Evolutionary conservation across 2,113 vertebrate genomes (phyloP), one percentile per base, ranked within the genome.

Genomic region (Hipposideros armiger): DNA sequence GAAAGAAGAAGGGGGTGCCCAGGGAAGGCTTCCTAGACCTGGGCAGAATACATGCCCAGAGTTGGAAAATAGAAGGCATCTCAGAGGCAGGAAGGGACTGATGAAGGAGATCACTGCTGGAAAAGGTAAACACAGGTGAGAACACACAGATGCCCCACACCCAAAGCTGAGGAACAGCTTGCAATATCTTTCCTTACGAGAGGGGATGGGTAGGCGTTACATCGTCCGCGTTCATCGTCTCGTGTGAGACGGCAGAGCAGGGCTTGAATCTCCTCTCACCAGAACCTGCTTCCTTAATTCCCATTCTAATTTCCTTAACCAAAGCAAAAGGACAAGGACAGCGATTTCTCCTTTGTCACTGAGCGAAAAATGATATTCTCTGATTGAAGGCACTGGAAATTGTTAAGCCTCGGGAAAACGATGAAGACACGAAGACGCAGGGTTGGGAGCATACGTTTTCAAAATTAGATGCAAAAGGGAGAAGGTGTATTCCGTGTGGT

Each of bases 281-380:
- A 78, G 92, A 93, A 36, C 52, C 94, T 22, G 26, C 67, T 95
- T 90, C 94, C 83, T 97, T 76, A 84, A 84, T 93, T 95, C 92
- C 92, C 95, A 62, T 83, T 77, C 90, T 92, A 81, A 97, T 95
- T 95, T 96, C 47, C 78, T 90, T 86, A 84, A 91, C 95, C 95
- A 97, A 94, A 96, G 87, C 87, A 58, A 90, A 90, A 92, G 84
- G 83, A 87, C 87, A 94, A 96, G 95, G 83, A 92, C 70, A 72
- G 64, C 7, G 70, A 83, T 81, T 89, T 94, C 60, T 94, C 62
- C 69, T 95, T 95, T 93, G 92, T 90, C 76, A 5, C 3, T 32
- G 52, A 90, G 66, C 64, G 70, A 76, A 83, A 95, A 96, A 32
- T 58, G 74, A 45, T 67, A 77, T 91, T 91, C 73, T 82, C 69